Base-by-base conservation (phyloP, 2,888 invertebrate genomes). In the Clanis bilineata region DNA sequence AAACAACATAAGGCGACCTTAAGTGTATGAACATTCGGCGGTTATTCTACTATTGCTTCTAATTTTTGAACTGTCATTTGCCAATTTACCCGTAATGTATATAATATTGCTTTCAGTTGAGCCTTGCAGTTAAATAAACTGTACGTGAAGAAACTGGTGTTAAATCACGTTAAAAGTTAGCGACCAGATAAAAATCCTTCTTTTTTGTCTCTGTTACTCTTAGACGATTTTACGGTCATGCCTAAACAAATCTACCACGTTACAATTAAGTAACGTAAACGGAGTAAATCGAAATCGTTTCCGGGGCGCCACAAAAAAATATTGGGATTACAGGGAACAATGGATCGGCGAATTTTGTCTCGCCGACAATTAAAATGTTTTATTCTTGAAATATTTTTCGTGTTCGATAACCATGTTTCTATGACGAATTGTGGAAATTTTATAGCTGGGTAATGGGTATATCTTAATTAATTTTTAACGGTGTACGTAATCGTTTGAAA, bases 351-450 rank as follows among this genome's bases (percentile, higher is more conserved):
- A 32, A 32, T 32, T 21, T 51, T 51, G n/a, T n/a, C n/a, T 51
- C 23, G 22, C 4, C 3, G n/a, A 28, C 28, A 15, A 25, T n/a
- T 4, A 32, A 18, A 4, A 41, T 7, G 9, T 32, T 51, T 51
- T 18, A 10, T 18, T 32, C 51, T 18, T 2, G 1, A 51, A 18
- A 25, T 28, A 18, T 32, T 28, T 15, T 28, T 32, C 28, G 18
- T 21, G 1, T 32, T 32, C 32, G 51, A 51, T 9, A 51, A 51
- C 51, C 18, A 9, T 18, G 15, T 28, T 18, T 51, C 51, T 51
- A 18, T 51, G 51, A 51, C 51, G 51, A 51, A 51, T 51, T 51
- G 32, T 51, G 32, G 51, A 51, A 32, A 51, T 51, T 51, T 32
- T 32, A 32, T 51, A 32, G 15, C 25, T 28, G 15, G 25, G 28